phyloP scores from a whole-genome alignment of 2,888 invertebrate genomes.

The Elegia similella region DNA sequence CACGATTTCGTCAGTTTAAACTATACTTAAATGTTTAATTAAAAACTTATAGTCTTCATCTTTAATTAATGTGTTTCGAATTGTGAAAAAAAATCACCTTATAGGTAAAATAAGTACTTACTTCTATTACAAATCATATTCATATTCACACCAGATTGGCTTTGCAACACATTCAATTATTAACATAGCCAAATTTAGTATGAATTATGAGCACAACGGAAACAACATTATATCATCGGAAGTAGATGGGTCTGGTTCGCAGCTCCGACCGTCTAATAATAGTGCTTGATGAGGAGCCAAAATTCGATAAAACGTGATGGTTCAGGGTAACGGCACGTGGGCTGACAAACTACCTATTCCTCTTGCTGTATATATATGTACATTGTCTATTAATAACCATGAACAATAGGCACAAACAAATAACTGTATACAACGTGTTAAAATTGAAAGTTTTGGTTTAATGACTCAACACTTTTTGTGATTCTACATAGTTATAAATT shows the following conservation, averaged over 20 bases:
- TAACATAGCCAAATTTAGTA: background rate
- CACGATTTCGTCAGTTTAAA: no score
- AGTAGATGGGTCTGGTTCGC: constrained; percentile 38
- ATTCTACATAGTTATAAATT: no score
- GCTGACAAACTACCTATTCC: constrained; percentile 31
- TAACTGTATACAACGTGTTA: background rate
- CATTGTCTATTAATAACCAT: background rate
- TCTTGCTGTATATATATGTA: background rate
- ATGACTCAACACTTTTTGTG: no score
- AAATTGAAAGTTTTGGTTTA: background rate
- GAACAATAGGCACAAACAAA: background rate
- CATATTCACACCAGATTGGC: background rate
- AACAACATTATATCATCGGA: constrained; percentile 24
- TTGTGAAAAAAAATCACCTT: no score
- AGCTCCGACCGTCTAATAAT: constrained; percentile 43
- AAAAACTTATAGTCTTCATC: no score
- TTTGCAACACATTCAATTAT: background rate
- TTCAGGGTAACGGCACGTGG: constrained; percentile 56
- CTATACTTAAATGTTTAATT: no score
- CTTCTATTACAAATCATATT: no score
- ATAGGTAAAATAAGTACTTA: no score
- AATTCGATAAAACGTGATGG: constrained; percentile 65
- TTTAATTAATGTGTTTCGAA: no score
- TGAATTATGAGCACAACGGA: constrained; percentile 1
- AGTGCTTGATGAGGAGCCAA: constrained; percentile 60